Base-by-base conservation (phyloP, 1,140 invertebrate species). In the Popillia japonica region DNA sequence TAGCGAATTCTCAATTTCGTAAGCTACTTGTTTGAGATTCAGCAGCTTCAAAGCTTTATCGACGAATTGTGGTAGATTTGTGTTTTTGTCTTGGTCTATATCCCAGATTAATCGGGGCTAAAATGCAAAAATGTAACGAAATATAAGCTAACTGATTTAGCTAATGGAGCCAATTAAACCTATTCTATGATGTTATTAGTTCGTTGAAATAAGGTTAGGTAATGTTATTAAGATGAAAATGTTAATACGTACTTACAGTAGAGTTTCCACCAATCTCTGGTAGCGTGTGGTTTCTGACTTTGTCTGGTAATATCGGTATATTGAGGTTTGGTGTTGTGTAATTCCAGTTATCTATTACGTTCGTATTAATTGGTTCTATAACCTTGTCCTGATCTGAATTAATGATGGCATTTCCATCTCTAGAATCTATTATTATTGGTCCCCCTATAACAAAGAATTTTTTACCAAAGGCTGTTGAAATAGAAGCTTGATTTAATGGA, bases 1-100 rank as follows among this genome's bases (percentile, higher is more conserved):
- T 2, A 96, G 93, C 11, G 94, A 96, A 79, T 95, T 96, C 87
- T 96, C 95, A 22, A 96, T 92, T 88, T 96, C 95, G 81, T 92
- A 92, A 79, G 94, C 92, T 14, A 96, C 94, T 88, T 95, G 94
- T 83, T 94, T 93, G 72, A 96, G 85, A 86, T 96, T 95, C 10
- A 96, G 87, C 10, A 96, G 85, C 84, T 93, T 93, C 75, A 96
- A 87, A 0, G 95, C 94, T 86, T 95, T 94, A 80, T 95, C 94
- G 0, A 96, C 92, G 77, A 96, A 93, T 4, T 92, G 88, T 0
- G 94, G 94, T 48, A 95, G 86, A 75, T 93, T 93, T 6, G 92
- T 90, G 10, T 90, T 90, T 78, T 91, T 89, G 61, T 92, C 89
- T n/a, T 87, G 90, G 78, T 94, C 91, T 80, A 92, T 88, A 44